Conservation (phyloP, 2,113 vertebrate species). For the Odocoileus virginianus region DNA sequence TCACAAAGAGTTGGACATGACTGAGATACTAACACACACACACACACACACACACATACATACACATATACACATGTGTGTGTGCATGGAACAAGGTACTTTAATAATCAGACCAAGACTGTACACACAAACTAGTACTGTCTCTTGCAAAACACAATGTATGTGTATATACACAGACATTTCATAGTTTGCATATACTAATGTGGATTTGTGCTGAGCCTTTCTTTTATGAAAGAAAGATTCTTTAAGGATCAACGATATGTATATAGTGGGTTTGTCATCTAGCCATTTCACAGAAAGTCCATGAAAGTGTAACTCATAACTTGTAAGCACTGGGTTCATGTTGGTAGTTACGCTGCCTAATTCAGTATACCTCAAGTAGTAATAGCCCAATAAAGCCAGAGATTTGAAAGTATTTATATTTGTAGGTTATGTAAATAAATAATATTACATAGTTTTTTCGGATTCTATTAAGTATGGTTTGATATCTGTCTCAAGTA, state of each 20-base stretch:
- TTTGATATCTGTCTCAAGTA: not conserved
- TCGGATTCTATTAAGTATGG: not conserved
- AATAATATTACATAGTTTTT: not conserved
- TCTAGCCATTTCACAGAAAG: not conserved
- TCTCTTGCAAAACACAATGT: not conserved
- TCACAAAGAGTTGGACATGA: not conserved
- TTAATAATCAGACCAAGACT: not conserved
- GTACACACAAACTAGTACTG: not conserved
- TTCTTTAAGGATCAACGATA: not conserved
- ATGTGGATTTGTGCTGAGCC: not conserved
- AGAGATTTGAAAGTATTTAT: not conserved
- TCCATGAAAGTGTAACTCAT: not conserved
- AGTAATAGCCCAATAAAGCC: not conserved
- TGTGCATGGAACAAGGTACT: not conserved
- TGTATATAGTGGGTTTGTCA: not conserved
- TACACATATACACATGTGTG: too few species aligned
- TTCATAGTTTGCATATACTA: not conserved
- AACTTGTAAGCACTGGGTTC: not conserved
- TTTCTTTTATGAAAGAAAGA: not conserved
- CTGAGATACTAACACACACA: not conserved
- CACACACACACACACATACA: not conserved
- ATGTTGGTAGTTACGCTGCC: not conserved
- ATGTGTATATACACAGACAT: not conserved
- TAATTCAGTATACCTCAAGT: not conserved
- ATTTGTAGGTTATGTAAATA: not conserved